A percentile compares a stretch with the other conserved stretches of the same genome.
Conservation (phyloP, 2,113 vertebrate species). For the Ammospiza nelsoni region DNA sequence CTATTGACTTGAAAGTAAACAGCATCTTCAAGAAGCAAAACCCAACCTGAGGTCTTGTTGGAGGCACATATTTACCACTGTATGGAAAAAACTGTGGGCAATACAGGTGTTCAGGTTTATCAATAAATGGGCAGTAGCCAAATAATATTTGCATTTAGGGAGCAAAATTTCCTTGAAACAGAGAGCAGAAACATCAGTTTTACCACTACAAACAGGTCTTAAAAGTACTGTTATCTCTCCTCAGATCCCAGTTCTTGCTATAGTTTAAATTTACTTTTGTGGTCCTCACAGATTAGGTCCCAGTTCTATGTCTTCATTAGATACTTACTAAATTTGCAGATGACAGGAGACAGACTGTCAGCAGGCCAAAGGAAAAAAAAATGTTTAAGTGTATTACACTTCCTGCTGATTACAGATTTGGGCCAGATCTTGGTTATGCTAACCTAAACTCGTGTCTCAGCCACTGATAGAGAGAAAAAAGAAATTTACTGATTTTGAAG, state of each 20-base stretch:
- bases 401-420: neutral
- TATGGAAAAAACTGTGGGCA: neutral
- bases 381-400: fast-evolving
- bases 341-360: neutral
- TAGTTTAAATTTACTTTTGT: neutral
- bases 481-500: neutral
- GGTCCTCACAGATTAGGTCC: neutral
- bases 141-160: neutral
- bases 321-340: neutral
- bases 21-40: neutral
- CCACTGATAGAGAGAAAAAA: neutral
- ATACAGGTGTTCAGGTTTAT: neutral
- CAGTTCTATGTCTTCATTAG: neutral
- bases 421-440: neutral
- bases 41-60: neutral
- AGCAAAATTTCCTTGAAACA: neutral
- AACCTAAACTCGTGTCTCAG: neutral
- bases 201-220: neutral
- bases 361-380: neutral
- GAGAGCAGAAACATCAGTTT: neutral
- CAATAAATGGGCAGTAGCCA: neutral
- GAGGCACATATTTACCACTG: neutral
- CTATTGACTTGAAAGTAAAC: neutral
- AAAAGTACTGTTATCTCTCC: neutral
- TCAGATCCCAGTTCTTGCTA: neutral